Base-by-base conservation (phyloP, 1,140 invertebrate genomes). In the Colletes latitarsis region DNA sequence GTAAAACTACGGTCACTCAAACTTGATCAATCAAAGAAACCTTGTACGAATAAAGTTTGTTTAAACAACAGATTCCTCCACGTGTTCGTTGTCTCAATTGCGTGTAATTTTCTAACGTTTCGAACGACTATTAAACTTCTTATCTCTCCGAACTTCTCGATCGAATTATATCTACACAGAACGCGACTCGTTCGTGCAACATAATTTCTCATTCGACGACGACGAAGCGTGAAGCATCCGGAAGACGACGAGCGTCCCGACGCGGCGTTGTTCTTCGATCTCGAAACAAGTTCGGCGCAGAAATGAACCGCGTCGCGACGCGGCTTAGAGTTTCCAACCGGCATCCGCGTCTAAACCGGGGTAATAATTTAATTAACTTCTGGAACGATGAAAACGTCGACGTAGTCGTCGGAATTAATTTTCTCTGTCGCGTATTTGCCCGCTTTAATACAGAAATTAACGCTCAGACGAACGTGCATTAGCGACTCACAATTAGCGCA, bases 401-500 rank as follows among this genome's bases (percentile, higher is more conserved):
- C 58, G 58, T 30, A 60, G 21, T 12, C 19, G 58, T 60, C 21
- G 58, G 21, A 60, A 60, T 60, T 60, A 60, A 60, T 60, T 21
- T 30, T 4, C 9, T 60, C 58, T 30, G 58, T 30, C 58, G 58
- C n/a, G 21, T 60, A 58, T 58, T 21, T 21, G 58, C 58, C 9
- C 58, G 58, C 21, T 60, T 30, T 60, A 30, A 60, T 60, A 30
- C 21, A 9, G 58, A 60, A 60, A 60, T 60, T 60, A 60, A 60
- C 58, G 21, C 58, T 14, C 21, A 30, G 21, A 4, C 19, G 58
- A 30, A 60, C 58, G n/a, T 19, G 58, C 21, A 12, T 19, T 21
- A 30, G 58, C 58, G 58, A 14, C 21, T 12, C 4, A 49, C 9
- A 49, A 49, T 49, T 49, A 21, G 58, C 10, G 58, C 4, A 14